Evolutionary conservation across 1,140 invertebrate species (phyloP), one percentile per base, ranked within the genome.

Genomic region (Panulirus ornatus): DNA sequence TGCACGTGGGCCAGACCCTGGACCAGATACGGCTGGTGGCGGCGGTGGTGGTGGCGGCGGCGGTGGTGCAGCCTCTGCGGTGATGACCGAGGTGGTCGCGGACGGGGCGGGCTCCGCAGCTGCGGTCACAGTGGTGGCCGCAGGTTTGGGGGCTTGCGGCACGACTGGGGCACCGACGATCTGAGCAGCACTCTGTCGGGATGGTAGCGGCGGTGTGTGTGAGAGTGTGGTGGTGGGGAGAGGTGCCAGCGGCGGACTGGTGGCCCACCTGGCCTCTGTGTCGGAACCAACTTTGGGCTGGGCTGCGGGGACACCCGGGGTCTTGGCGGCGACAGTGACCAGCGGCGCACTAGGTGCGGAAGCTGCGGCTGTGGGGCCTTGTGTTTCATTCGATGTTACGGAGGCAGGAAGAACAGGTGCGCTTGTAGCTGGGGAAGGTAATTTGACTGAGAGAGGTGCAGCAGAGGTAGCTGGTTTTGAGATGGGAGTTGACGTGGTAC

Each of bases 61-160:
- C 19, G 84, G 34, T 38, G 71, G 30, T 11, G 84, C 71, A 38
- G 78, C n/a, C 8, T 44, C 38, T n/a, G 84, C 38, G 38, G 51
- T 86, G 27, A 38, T 75, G 3, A 42, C 40, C 76, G 51, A 54
- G 44, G 63, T 75, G 3, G 70, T 44, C 76, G 51, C 51, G 44
- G 47, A n/a, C 1, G 54, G 71, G n/a, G 27, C n/a, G 30, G 71
- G 47, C 34, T 54, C 9, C 3, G 78, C 34, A 73, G 87, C 30
- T 54, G 82, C 66, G 22, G 71, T 30, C 22, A 36, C 78, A 5
- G 78, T 16, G 16, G n/a, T 54, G 78, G 27, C 47, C 36, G 79
- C 47, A 22, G 79, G 79, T 51, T 82, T 82, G 9, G 51, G 51
- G 38, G 51, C 79, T 40, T 58, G 79, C 14, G 79, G 79, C 51